Evolutionary conservation across 1,140 invertebrate species (phyloP).

Genomic region (Phenacoccus solenopsis): DNA sequence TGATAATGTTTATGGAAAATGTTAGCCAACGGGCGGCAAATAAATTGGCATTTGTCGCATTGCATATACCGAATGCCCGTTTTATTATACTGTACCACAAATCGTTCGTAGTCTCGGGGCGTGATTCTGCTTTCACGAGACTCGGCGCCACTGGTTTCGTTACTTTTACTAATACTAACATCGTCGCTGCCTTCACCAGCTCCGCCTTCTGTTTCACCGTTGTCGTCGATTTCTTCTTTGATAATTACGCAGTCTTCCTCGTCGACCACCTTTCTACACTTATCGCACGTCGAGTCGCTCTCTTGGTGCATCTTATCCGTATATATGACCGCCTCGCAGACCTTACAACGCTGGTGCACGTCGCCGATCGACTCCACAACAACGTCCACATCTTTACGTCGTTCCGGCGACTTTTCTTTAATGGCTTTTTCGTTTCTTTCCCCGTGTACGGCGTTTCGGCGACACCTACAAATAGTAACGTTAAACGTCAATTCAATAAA

Average conservation of each 20-base stretch:
- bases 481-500: no score
- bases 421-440: no score
- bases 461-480: no score
- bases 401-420: neutral
- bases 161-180: no score
- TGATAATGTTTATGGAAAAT: neutral
- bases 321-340: neutral
- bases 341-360: neutral
- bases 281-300: neutral
- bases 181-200: no score
- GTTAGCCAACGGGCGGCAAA: neutral
- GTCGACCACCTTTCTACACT: neutral
- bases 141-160: neutral
- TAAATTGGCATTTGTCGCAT: constrained; percentile 4
- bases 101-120: neutral
- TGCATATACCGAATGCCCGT: neutral
- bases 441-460: no score
- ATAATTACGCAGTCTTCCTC: neutral
- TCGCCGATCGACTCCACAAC: no score
- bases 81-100: neutral
- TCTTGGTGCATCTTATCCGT: neutral
- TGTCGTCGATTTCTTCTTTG: neutral
- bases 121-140: neutral
- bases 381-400: no score
- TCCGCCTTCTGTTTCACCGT: neutral